Percentiles rank a stretch among this genome's conserved stretches.
phyloP scores from a whole-genome alignment of 1,140 invertebrate species.

The Araneus ventricosus region DNA sequence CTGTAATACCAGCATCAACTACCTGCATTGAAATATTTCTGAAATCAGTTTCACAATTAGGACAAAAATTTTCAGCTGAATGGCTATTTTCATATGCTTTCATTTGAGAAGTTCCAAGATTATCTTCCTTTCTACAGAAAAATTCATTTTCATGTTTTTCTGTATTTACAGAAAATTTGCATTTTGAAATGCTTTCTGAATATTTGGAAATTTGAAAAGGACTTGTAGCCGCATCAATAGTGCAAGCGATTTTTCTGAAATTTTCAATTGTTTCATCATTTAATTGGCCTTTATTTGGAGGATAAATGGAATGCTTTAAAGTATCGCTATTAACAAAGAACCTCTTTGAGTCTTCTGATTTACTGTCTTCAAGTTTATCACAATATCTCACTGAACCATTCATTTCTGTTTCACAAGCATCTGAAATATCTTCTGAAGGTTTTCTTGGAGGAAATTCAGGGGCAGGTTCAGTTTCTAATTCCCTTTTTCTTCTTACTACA shows the following conservation, averaged over 20 bases:
- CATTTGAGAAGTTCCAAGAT: not conserved
- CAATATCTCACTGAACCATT: not conserved
- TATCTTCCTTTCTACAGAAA: not conserved
- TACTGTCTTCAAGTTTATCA: not conserved
- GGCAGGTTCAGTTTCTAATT: not conserved
- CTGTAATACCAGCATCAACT: no score
- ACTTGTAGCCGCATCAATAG: not conserved
- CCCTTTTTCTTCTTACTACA: not conserved
- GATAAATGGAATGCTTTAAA: not conserved
- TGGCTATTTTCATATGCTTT: not conserved
- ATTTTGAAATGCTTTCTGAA: not conserved
- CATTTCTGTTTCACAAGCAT: not conserved
- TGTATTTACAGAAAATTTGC: not conserved
- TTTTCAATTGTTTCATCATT: not conserved
- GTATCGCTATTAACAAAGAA: not conserved
- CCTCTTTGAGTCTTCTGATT: not conserved
- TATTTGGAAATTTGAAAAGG: not conserved
- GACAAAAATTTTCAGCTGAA: no score
- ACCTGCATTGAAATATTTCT: no score
- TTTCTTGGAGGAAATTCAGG: not conserved
- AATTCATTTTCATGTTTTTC: not conserved
- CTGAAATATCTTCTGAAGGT: not conserved
- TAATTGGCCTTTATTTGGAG: not conserved
- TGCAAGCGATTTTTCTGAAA: not conserved
- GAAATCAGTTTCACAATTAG: no score